Percentiles rank a stretch among this genome's conserved stretches.
These are phyloP conservation scores for Drosophila nigrodunni DNA, from an alignment of 1,140 invertebrate species.

Conservation along the genomic window DNA sequence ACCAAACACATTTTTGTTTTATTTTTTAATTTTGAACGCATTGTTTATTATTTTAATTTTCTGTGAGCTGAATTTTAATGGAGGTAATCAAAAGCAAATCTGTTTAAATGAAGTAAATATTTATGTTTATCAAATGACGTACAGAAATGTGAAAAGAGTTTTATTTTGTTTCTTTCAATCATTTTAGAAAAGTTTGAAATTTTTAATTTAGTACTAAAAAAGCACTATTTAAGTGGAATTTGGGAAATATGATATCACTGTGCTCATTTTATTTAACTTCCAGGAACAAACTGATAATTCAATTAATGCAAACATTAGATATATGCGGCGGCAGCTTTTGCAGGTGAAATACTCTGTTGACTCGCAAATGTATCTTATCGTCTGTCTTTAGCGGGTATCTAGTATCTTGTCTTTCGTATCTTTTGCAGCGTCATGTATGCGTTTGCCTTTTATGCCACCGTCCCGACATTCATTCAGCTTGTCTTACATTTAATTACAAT, in stretches of 20 bases:
- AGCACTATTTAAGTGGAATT: slow-evolving; percentile 4
- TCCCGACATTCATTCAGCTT: slow-evolving; percentile 27
- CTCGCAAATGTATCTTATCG: slow-evolving; percentile 70
- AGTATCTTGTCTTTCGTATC: slow-evolving; percentile 57
- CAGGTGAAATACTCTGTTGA: slow-evolving; percentile 28
- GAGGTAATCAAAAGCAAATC: slow-evolving; percentile 64
- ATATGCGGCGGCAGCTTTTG: slow-evolving; percentile 23
- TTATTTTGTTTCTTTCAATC: neutral
- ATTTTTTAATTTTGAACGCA: slow-evolving; percentile 35
- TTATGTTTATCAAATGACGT: slow-evolving; percentile 45
- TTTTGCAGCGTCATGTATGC: slow-evolving; percentile 20
- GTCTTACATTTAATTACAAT: slow-evolving; percentile 66
- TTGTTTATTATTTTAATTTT: slow-evolving; percentile 71
- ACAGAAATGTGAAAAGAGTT: slow-evolving; percentile 41
- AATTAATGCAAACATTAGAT: slow-evolving; percentile 71
- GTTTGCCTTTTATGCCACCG: slow-evolving; percentile 52
- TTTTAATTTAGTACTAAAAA: too few species aligned
- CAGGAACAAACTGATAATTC: slow-evolving; percentile 66
- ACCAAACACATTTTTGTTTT: slow-evolving; percentile 38
- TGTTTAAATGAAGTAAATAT: slow-evolving; percentile 54
- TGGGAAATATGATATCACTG: slow-evolving; percentile 66
- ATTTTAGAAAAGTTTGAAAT: neutral
- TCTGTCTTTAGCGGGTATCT: slow-evolving; percentile 62
- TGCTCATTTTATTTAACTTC: slow-evolving; percentile 37
- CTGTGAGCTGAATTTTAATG: slow-evolving; percentile 58